Evolutionary conservation across 2,113 vertebrate genomes (phyloP).

Genomic region (Indicator maculatus): DNA sequence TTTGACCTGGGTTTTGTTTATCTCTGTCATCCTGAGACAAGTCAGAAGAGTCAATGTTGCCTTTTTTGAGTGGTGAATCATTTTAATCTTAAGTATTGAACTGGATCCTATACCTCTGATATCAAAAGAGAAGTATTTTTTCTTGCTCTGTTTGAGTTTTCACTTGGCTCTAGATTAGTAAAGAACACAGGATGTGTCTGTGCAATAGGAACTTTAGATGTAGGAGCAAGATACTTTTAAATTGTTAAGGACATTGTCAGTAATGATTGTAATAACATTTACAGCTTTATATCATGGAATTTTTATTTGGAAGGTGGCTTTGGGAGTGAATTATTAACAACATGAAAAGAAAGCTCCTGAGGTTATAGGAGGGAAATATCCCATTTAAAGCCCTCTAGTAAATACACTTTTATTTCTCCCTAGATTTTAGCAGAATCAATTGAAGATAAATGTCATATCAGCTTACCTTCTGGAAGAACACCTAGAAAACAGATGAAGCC

Average conservation of each 20-base stretch:
- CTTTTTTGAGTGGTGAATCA: not conserved
- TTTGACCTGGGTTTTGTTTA: not conserved
- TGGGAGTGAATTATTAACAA: not conserved
- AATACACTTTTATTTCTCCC: not conserved
- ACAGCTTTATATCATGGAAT: not conserved
- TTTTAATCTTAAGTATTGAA: not conserved
- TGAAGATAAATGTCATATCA: constrained; percentile 17
- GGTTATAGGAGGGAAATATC: not conserved
- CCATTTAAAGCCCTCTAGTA: not conserved
- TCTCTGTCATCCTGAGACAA: not conserved
- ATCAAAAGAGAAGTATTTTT: not conserved
- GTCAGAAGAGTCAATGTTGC: not conserved
- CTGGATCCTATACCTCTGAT: not conserved
- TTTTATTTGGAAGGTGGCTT: not conserved
- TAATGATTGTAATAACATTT: not conserved
- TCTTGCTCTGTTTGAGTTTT: not conserved
- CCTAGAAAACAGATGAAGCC: constrained; percentile 30
- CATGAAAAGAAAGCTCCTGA: not conserved
- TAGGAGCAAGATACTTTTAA: not conserved
- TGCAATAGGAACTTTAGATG: not conserved
- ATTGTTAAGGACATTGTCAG: not conserved
- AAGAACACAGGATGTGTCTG: not conserved
- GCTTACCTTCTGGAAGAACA: constrained; percentile 41
- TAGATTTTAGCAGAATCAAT: constrained; percentile 59
- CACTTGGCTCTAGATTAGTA: not conserved